A percentile compares a stretch with the other conserved stretches of the same genome.
Conservation (phyloP, 2,797 vertebrate species). For the Rhynchotus rufescens region DNA sequence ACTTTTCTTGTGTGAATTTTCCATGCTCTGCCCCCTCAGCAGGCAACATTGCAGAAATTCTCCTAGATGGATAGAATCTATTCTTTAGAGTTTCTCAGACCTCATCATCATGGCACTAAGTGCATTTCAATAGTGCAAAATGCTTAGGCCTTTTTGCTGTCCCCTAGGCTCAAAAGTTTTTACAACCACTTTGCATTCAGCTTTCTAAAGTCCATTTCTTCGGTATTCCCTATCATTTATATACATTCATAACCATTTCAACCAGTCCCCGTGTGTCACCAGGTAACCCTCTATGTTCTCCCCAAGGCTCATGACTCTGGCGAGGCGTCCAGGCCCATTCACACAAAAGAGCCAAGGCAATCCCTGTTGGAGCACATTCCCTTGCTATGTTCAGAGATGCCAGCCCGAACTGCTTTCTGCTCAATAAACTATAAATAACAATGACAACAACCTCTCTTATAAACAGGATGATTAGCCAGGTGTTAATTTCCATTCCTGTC, state of each 20-base stretch:
- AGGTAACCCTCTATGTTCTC: background rate
- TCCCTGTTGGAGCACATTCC: background rate
- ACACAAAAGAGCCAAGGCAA: background rate
- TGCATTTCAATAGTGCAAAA: background rate
- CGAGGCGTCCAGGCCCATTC: background rate
- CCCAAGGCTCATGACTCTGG: background rate
- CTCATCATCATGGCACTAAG: background rate
- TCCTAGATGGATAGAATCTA: background rate
- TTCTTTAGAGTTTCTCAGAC: background rate
- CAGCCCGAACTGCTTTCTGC: background rate
- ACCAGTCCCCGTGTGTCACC: background rate
- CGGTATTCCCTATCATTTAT: background rate
- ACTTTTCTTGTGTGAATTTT: background rate
- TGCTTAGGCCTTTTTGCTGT: background rate
- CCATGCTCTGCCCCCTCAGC: fast-evolving
- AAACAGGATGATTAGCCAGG: background rate
- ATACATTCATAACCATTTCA: background rate
- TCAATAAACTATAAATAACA: background rate
- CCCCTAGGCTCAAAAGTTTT: background rate
- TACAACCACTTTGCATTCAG: background rate
- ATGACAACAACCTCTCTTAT: background rate
- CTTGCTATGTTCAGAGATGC: background rate
- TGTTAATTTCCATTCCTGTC: background rate
- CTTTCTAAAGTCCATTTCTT: background rate
- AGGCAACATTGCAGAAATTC: background rate